phyloP scores from a whole-genome alignment of 1,140 invertebrate species.

The Pomacea maculata region DNA sequence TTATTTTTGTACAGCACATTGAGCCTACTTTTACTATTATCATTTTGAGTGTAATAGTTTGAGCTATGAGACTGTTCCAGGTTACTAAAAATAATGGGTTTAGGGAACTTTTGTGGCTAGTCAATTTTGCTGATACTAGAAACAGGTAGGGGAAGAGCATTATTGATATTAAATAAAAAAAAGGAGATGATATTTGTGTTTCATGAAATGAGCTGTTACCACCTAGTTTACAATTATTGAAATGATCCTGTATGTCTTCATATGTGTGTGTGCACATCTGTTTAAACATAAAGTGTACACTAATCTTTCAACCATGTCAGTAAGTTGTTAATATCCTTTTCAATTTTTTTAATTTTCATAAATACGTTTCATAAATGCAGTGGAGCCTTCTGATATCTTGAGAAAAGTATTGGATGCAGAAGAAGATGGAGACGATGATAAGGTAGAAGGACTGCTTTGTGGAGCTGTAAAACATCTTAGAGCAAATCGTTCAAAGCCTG shows the following conservation, averaged over 20 bases:
- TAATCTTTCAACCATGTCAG: background rate
- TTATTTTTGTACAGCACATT: too few relatives aligned
- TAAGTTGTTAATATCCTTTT: background rate
- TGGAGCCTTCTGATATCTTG: conserved; percentile 64
- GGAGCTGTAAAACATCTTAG: conserved; percentile 69
- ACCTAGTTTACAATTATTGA: too few relatives aligned
- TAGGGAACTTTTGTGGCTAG: too few relatives aligned
- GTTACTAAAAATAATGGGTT: too few relatives aligned
- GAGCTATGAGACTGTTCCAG: background rate
- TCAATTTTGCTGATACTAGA: too few relatives aligned
- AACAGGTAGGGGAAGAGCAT: too few relatives aligned
- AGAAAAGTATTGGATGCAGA: conserved; percentile 65
- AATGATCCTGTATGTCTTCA: too few relatives aligned
- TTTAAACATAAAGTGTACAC: background rate
- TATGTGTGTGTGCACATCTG: background rate
- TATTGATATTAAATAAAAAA: too few relatives aligned
- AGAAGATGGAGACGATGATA: conserved; percentile 66
- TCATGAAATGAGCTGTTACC: too few relatives aligned
- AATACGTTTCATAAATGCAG: conserved; percentile 40
- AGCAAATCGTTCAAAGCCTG: conserved; percentile 75
- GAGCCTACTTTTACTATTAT: background rate
- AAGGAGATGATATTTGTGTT: too few relatives aligned
- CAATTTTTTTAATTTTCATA: background rate
- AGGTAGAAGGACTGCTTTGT: conserved; percentile 68
- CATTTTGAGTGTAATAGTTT: background rate